Percentiles rank a stretch among this genome's conserved stretches.
Evolutionary conservation across 2,113 vertebrate genomes (phyloP).

Genomic region (Rafetus swinhoei): DNA sequence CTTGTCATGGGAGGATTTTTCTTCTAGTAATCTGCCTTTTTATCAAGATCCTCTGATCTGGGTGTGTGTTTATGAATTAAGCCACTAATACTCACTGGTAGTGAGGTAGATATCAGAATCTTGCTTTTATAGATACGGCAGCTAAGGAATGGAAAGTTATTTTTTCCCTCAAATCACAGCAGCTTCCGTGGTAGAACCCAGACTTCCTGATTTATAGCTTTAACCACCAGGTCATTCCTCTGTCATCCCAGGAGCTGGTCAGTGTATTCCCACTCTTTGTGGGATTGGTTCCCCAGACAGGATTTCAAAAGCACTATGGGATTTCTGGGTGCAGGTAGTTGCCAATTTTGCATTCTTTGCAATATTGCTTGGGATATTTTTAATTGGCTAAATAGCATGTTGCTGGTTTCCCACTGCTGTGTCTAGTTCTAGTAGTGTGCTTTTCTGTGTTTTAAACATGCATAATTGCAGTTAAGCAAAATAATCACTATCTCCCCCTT

Average conservation of each 20-base stretch:
- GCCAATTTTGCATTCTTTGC: background rate
- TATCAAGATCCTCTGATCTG: background rate
- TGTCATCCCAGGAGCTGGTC: background rate
- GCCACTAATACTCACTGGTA: background rate
- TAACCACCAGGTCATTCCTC: background rate
- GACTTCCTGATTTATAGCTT: background rate
- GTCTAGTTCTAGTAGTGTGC: background rate
- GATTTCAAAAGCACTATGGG: background rate
- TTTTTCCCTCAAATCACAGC: background rate
- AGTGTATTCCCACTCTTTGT: background rate
- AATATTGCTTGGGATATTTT: background rate
- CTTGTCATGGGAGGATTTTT: background rate
- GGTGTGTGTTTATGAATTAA: accelerated
- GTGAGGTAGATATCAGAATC: background rate
- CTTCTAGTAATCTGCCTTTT: background rate
- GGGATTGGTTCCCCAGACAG: background rate
- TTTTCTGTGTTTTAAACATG: background rate
- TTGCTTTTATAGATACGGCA: background rate
- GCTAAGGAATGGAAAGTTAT: accelerated
- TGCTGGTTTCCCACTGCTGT: background rate
- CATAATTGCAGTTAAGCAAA: background rate
- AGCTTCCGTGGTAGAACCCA: background rate
- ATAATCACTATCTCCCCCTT: no score
- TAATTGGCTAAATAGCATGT: background rate
- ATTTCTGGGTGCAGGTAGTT: background rate